phyloP scores from a whole-genome alignment of 2,888 invertebrate species.

The Nycteola revayana region DNA sequence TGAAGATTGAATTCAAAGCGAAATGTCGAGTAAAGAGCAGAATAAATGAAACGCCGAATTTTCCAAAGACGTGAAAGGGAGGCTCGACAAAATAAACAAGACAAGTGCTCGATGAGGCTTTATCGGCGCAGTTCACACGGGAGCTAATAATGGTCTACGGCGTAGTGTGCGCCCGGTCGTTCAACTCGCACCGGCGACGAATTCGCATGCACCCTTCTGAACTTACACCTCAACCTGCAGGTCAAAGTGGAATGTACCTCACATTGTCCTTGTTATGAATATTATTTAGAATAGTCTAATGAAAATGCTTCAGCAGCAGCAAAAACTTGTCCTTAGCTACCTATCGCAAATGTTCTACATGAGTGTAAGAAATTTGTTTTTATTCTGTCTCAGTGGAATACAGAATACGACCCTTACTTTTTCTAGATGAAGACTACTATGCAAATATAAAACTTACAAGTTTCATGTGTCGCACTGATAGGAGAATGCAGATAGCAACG shows the following conservation, averaged over 20 bases:
- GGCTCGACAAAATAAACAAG: slow-evolving; percentile 18
- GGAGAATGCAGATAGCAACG: too few species aligned
- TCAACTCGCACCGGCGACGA: slow-evolving; percentile 65
- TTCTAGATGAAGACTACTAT: too few species aligned
- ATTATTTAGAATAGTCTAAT: neutral
- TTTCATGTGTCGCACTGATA: too few species aligned
- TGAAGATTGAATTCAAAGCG: too few species aligned
- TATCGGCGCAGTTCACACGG: slow-evolving; percentile 33
- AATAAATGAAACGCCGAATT: neutral
- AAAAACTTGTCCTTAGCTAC: too few species aligned
- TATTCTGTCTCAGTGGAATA: too few species aligned
- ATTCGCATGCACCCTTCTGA: slow-evolving; percentile 64
- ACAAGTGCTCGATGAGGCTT: slow-evolving; percentile 24
- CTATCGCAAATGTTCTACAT: too few species aligned
- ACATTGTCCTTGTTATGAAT: slow-evolving; percentile 17
- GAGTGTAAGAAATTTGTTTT: too few species aligned
- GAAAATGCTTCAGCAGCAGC: neutral
- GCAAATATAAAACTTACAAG: too few species aligned
- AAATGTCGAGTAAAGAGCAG: neutral
- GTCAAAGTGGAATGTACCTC: slow-evolving; percentile 59
- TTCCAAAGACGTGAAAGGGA: neutral
- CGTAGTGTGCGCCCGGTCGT: slow-evolving; percentile 75
- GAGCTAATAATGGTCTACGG: slow-evolving; percentile 53
- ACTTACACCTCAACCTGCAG: slow-evolving; percentile 54
- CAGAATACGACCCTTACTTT: too few species aligned